These are phyloP conservation scores for Drosophila fuyamai DNA, from an alignment of 1,140 invertebrate genomes.

Conservation along the genomic window DNA sequence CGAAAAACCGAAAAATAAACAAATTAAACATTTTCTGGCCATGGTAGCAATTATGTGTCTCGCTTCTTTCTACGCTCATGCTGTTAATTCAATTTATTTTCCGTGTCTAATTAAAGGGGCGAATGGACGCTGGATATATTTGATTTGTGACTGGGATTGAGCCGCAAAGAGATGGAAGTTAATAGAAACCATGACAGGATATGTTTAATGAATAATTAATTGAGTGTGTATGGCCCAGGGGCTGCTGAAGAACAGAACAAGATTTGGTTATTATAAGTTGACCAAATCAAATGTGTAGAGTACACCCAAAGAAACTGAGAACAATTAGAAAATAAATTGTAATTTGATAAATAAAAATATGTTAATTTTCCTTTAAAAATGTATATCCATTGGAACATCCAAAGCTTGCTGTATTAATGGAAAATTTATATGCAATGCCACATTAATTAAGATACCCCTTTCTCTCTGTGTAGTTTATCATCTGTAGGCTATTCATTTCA, in stretches of 20 bases:
- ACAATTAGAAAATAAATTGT: too few relatives aligned
- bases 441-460: too few relatives aligned
- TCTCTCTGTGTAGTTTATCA: background rate
- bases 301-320: background rate
- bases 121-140: conserved; percentile 34
- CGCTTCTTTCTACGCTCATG: conserved; percentile 47
- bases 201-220: conserved; percentile 58
- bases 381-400: too few relatives aligned
- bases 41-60: conserved; percentile 68
- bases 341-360: background rate
- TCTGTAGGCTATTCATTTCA: conserved; percentile 9
- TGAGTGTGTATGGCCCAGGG: conserved; percentile 13
- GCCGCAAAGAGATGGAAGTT: conserved; percentile 29
- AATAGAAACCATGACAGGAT: conserved; percentile 41
- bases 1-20: conserved; percentile 56
- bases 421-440: background rate
- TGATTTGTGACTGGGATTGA: conserved; percentile 42
- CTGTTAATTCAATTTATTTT: conserved; percentile 80
- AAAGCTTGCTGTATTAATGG: too few relatives aligned
- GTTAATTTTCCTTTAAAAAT: background rate
- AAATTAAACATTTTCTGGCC: conserved; percentile 69
- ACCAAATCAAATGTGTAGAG: background rate
- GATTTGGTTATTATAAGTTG: conserved; percentile 1
- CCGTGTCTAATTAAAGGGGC: conserved; percentile 72
- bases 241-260: conserved; percentile 6